A percentile compares a stretch with the other conserved stretches of the same genome.
These are phyloP conservation scores for Melanostoma mellinum DNA, from an alignment of 2,888 invertebrate genomes.

Conservation along the genomic window DNA sequence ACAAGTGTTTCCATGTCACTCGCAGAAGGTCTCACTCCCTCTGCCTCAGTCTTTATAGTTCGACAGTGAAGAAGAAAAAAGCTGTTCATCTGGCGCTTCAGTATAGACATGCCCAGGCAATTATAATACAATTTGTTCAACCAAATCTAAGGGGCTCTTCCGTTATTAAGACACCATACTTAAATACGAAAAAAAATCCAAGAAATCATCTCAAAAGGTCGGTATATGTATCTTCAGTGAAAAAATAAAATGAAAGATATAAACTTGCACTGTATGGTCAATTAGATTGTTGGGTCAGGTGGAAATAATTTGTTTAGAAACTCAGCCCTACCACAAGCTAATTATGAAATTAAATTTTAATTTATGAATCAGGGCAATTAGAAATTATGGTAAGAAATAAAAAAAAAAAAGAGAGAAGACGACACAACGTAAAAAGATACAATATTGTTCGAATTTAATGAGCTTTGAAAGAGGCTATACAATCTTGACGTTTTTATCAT, in stretches of 20 bases:
- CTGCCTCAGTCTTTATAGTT: no score
- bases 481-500: no score
- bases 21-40: neutral
- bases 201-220: no score
- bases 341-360: neutral
- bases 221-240: no score
- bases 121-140: conserved; percentile 33
- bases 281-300: conserved; percentile 54
- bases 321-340: neutral
- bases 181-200: neutral
- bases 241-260: neutral
- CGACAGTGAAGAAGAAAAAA: neutral
- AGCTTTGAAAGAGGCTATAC: no score
- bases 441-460: no score
- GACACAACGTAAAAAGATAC: neutral
- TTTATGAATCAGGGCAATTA: conserved; percentile 13
- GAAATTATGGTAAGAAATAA: neutral
- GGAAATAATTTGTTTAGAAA: conserved; percentile 48
- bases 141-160: conserved; percentile 30
- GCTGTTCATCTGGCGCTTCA: neutral
- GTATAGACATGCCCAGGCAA: conserved; percentile 19
- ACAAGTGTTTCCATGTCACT: neutral
- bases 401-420: neutral
- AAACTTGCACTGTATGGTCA: conserved; percentile 2
- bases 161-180: conserved; percentile 29